Base-by-base conservation (phyloP, 2,797 vertebrate species). In the Pipistrellus pipistrellus region DNA sequence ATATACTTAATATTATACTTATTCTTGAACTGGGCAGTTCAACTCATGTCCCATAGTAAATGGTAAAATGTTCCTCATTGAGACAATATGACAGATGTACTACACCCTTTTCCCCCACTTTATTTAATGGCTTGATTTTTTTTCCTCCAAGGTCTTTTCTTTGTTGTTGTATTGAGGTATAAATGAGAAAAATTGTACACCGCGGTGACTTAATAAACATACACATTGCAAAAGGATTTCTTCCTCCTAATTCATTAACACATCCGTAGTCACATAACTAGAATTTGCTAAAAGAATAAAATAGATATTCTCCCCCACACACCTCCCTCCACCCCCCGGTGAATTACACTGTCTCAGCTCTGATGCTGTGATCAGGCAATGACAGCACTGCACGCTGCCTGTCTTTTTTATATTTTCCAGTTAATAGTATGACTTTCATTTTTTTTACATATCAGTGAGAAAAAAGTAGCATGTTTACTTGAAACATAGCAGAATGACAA, bases 11-110 rank as follows among this genome's bases (percentile, higher is more conserved):
- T 55, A 14, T 66, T 64, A 6, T 62, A 41, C 48, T 86, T 94
- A 80, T 41, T 90, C n/a, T 69, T 80, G 20, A 59, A 86, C 83
- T 93, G 35, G 51, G 69, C 80, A 69, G 18, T 88, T 95, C 35
- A 76, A 90, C 81, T 59, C 18, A 57, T 64, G 11, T 38, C 41
- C 41, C 4, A 9, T 46, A 6, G 18, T 71, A 78, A 68, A 68
- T 62, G 17, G n/a, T 81, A 55, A 48, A 38, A 38, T 46, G 81
- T 93, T 93, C 69, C 44, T 91, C 53, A 21, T 51, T 55, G 73
- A 85, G 46, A 53, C 41, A 35, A 66, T 41, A 68, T 51, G 55
- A 72, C 17, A 15, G 51, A 89, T 71, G 46, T 89, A 38, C 88
- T 75, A 68, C 2, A 82, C 38, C 32, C 55, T 57, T 82, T 35